Evolutionary conservation across 2,113 vertebrate genomes (phyloP).

Genomic region (Suricata suricatta): DNA sequence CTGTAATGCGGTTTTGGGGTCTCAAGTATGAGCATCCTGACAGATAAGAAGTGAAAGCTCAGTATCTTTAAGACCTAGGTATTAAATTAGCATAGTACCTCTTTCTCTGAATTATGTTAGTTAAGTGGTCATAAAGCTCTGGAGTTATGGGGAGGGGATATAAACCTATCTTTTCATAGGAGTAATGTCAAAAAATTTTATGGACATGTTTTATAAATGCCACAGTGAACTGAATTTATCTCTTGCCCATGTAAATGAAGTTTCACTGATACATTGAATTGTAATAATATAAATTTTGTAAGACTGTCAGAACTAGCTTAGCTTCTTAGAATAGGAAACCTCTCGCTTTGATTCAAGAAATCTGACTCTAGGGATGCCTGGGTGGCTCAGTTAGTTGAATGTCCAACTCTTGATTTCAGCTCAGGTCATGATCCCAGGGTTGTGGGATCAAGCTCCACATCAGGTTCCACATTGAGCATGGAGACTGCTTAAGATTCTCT

Average conservation of each 20-base stretch:
- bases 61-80: background rate
- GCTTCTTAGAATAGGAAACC: background rate
- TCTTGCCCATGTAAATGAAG: background rate
- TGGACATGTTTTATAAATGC: background rate
- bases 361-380: background rate
- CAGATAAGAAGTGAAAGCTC: background rate
- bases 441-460: too few relatives aligned
- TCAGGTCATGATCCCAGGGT: too few relatives aligned
- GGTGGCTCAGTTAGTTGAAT: too few relatives aligned
- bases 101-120: background rate
- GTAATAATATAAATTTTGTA: background rate
- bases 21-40: background rate
- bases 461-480: too few relatives aligned
- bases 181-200: background rate
- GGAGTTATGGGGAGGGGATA: background rate
- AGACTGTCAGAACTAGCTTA: slow-evolving; percentile 17
- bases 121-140: background rate
- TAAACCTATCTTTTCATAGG: background rate
- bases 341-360: slow-evolving; percentile 4
- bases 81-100: background rate
- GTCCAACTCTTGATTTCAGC: too few relatives aligned
- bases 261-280: background rate
- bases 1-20: background rate
- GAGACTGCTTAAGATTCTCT: too few relatives aligned
- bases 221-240: background rate